Evolutionary conservation across 2,113 vertebrate genomes (phyloP).

Genomic region (Colossoma macropomum): DNA sequence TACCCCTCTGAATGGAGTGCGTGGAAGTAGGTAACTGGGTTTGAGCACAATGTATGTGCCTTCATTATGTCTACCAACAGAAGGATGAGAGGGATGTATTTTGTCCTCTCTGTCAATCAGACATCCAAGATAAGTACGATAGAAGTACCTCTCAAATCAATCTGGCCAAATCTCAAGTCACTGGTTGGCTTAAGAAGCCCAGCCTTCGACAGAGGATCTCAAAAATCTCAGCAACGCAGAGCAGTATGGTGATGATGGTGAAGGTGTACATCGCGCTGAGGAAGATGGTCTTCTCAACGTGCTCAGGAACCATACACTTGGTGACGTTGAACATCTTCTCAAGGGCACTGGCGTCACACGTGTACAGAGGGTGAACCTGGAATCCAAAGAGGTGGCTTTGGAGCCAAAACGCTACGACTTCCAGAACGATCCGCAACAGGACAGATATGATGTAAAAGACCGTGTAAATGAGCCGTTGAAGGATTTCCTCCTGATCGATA

Average conservation of each 20-base stretch:
- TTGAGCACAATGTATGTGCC: neutral
- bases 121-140: neutral
- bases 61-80: conserved; percentile 35
- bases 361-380: conserved; percentile 82
- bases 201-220: conserved; percentile 85
- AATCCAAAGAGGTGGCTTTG: conserved; percentile 90
- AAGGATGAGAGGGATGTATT: neutral
- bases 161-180: conserved; percentile 60
- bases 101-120: neutral
- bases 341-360: conserved; percentile 80
- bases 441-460: conserved; percentile 86
- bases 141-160: conserved; percentile 25
- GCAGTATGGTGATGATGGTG: conserved; percentile 84
- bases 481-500: conserved; percentile 86
- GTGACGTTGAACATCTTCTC: conserved; percentile 80
- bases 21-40: neutral
- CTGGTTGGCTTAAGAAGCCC: conserved; percentile 77
- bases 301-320: conserved; percentile 86
- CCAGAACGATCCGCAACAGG: conserved; percentile 85
- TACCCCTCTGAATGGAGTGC: neutral
- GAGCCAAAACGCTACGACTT: conserved; percentile 87
- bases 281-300: conserved; percentile 92
- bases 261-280: conserved; percentile 90
- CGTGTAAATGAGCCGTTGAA: conserved; percentile 81
- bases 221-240: conserved; percentile 85